phyloP scores from a whole-genome alignment of 2,113 vertebrate genomes.

The Alligator mississippiensis region DNA sequence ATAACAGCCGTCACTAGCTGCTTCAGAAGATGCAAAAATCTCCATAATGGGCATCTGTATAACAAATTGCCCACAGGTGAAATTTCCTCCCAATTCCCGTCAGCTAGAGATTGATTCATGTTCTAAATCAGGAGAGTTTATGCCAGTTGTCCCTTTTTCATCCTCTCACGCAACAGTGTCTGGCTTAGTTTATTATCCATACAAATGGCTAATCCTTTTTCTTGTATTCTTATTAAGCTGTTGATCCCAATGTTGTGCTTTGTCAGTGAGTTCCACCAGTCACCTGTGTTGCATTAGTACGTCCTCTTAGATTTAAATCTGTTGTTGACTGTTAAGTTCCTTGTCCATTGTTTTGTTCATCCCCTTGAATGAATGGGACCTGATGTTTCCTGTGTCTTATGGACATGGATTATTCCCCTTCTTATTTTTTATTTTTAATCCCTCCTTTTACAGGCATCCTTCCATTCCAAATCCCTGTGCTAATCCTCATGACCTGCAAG shows the following conservation, averaged over 20 bases:
- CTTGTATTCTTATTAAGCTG: neutral
- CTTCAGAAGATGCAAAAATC: neutral
- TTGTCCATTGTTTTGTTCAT: neutral
- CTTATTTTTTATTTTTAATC: neutral
- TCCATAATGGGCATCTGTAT: accelerated
- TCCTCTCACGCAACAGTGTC: neutral
- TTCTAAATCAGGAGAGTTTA: accelerated
- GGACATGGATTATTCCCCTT: neutral
- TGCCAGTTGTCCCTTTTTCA: neutral
- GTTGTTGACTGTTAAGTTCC: neutral
- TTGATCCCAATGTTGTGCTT: accelerated
- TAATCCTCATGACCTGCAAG: neutral
- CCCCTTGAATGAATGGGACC: neutral
- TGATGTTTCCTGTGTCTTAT: neutral
- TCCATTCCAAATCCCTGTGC: neutral
- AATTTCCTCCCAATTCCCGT: neutral
- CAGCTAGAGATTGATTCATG: neutral
- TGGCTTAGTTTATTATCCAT: neutral
- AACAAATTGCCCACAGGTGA: accelerated
- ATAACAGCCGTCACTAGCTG: accelerated
- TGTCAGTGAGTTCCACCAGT: accelerated
- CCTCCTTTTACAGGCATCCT: neutral
- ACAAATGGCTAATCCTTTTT: neutral
- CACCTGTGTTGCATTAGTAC: neutral
- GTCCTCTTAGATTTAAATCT: neutral